phyloP scores from a whole-genome alignment of 2,888 invertebrate genomes.

The Polydrusus tereticollis region DNA sequence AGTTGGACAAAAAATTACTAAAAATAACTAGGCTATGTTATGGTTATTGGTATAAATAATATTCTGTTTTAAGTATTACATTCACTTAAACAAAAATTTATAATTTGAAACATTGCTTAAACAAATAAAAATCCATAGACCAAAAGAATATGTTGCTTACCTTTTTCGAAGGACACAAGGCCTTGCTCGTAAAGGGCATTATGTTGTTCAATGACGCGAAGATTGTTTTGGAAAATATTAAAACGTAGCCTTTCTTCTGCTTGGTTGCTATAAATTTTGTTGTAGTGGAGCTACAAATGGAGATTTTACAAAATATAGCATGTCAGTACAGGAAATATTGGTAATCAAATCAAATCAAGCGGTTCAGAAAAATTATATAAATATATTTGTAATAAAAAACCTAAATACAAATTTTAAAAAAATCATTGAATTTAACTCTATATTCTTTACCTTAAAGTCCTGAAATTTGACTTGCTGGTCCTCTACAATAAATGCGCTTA shows the following conservation, averaged over 20 bases:
- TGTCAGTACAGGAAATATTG: no score
- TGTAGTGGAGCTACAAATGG: constrained; percentile 27
- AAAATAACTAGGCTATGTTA: no score
- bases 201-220: constrained; percentile 48
- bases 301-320: no score
- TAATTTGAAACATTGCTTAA: no score
- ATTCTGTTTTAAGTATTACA: no score
- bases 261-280: constrained; percentile 44
- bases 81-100: no score
- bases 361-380: no score
- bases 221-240: constrained; percentile 45
- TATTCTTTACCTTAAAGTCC: constrained; percentile 29
- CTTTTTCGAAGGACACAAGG: constrained; percentile 22
- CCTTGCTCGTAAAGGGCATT: constrained; percentile 48
- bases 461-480: constrained; percentile 5
- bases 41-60: no score
- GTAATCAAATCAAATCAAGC: no score
- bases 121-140: neutral
- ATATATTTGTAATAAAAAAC: no score
- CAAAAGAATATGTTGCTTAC: constrained; percentile 19
- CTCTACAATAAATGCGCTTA: constrained; percentile 15
- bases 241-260: constrained; percentile 49
- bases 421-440: no score
- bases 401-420: no score
- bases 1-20: neutral